These are phyloP conservation scores for Siderastrea radians DNA, from an alignment of 92 coral and sea anemone species.

Conservation along the genomic window DNA sequence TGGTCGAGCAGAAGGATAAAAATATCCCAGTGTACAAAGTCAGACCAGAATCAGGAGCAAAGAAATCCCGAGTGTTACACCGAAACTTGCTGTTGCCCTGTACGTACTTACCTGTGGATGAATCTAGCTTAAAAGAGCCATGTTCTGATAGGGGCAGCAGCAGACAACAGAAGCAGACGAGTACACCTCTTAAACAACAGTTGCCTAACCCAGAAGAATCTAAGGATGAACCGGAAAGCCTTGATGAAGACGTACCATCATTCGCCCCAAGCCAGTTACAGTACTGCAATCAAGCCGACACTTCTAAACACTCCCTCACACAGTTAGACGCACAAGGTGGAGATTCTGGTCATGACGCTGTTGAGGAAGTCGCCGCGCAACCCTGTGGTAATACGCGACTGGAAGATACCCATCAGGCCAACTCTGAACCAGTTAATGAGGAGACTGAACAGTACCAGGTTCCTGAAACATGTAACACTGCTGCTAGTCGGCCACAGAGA, in stretches of 20 bases:
- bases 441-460: neutral
- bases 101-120: constrained; percentile 45
- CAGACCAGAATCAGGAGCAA: constrained; percentile 18
- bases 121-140: neutral
- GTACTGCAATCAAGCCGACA: neutral
- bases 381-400: too few relatives aligned
- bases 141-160: neutral
- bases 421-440: neutral
- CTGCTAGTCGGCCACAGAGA: constrained; percentile 24
- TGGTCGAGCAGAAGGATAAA: constrained; percentile 44
- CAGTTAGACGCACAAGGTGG: neutral
- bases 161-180: neutral
- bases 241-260: neutral
- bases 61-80: neutral
- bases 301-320: neutral
- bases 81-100: constrained; percentile 56
- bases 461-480: neutral
- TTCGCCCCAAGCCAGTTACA: neutral
- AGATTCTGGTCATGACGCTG: neutral
- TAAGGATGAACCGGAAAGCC: neutral
- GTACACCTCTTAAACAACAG: neutral
- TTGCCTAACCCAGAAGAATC: neutral
- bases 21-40: constrained; percentile 62
- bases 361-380: neutral
- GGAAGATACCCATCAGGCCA: neutral